A percentile compares a stretch with the other conserved stretches of the same genome.
Conservation (phyloP, 2,113 vertebrate genomes). For the Burhinus bistriatus region DNA sequence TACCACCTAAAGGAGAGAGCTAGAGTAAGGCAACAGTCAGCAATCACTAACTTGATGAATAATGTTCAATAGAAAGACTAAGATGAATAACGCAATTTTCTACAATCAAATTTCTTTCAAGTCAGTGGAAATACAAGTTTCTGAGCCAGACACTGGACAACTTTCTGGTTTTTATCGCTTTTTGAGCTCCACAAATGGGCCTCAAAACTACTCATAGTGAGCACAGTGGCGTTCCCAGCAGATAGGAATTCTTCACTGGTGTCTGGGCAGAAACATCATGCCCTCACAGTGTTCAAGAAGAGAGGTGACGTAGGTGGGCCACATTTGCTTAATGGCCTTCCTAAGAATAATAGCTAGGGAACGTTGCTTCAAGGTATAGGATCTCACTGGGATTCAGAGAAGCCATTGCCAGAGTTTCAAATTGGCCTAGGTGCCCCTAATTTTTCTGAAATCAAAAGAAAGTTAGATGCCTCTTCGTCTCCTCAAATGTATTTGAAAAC, state of each 20-base stretch:
- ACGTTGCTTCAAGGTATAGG: neutral
- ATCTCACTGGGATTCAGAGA: neutral
- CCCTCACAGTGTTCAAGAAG: neutral
- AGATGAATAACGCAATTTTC: neutral
- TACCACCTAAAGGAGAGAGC: slow-evolving; percentile 50
- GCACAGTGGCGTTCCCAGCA: neutral
- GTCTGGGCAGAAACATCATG: neutral
- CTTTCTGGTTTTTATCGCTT: neutral
- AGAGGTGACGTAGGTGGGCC: neutral
- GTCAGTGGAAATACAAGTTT: neutral
- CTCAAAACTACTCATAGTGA: neutral
- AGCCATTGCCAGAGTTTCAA: neutral
- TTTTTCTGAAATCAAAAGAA: neutral
- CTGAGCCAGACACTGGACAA: neutral
- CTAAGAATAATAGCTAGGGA: neutral
- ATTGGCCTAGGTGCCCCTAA: neutral
- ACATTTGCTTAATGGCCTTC: neutral
- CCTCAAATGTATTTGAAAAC: neutral
- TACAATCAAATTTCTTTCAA: neutral
- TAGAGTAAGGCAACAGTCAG: neutral
- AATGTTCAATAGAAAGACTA: neutral
- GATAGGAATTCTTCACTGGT: neutral
- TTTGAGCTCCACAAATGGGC: neutral
- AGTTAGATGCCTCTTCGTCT: neutral
- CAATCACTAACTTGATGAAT: neutral